Percentiles rank a stretch among this genome's conserved stretches.
These are phyloP conservation scores for Xestia c-nigrum DNA, from an alignment of 2,888 invertebrate species.

Conservation along the genomic window DNA sequence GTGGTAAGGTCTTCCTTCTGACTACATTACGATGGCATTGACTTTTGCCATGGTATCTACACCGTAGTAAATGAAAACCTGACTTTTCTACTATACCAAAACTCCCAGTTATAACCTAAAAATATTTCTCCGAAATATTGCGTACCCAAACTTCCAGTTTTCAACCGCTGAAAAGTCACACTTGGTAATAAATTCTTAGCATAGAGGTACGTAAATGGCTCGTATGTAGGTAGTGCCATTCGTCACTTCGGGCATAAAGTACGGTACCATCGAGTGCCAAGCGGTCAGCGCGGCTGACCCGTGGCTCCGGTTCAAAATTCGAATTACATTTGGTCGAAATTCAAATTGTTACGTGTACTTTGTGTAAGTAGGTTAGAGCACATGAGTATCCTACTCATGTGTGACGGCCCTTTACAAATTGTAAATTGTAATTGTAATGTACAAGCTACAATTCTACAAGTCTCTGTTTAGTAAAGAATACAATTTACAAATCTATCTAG, in stretches of 20 bases:
- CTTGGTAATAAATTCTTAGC: conserved; percentile 60
- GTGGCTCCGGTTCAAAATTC: conserved; percentile 59
- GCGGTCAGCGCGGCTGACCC: conserved; percentile 55
- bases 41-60: not conserved
- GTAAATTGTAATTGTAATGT: too few relatives aligned
- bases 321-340: conserved; percentile 54
- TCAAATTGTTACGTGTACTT: conserved; percentile 51
- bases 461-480: too few relatives aligned
- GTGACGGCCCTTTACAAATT: too few relatives aligned
- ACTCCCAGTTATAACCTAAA: conserved; percentile 11
- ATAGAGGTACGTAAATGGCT: conserved; percentile 57
- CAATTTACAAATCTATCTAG: too few relatives aligned
- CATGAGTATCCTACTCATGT: too few relatives aligned
- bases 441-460: too few relatives aligned
- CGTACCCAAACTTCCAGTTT: conserved; percentile 34
- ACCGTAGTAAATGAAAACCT: not conserved
- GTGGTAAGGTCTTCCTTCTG: not conserved
- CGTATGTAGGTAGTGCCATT: conserved; percentile 54
- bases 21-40: not conserved
- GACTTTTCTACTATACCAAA: not conserved
- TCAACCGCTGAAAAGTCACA: conserved; percentile 42
- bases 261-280: conserved; percentile 61
- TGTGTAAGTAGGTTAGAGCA: conserved; percentile 25
- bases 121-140: conserved; percentile 38
- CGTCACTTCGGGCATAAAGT: conserved; percentile 61